Base-by-base conservation (phyloP, 30 jellyfish, hydroid and myxozoan species). In the Hydractinia echinata region DNA sequence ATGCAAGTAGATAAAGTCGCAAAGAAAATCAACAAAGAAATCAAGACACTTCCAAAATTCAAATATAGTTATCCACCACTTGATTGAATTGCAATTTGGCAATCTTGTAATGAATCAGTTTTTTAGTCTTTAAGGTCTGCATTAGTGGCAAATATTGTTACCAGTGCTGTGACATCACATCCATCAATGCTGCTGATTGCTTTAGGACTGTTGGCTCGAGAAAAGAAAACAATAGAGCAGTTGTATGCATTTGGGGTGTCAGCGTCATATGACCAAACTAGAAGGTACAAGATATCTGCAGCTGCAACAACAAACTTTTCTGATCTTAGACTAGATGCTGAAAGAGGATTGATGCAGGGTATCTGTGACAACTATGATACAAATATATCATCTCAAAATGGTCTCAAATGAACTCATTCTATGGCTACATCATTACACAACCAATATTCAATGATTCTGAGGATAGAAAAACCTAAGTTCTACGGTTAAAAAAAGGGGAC, bases 321-420 rank as follows among this genome's bases (percentile, higher is more conserved):
- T 44, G 10, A 67, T 67, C 14, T 10, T 8, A 10, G 44, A 9
- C 48, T 58, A 13, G 77, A 67, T 67, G 19, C 44, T 20, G 48
- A 58, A 15, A 16, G 61, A 9, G 66, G 86, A 7, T 64, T 79
- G 6, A 44, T 79, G 15, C 87, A 79, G 53, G 84, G 61, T 5
- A 13, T 61, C 44, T 61, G 72, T 7, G 72, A 79, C 67, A 79
- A 79, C 39, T 79, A 55, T 64, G 84, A 79, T 39, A 84, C 87
- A 58, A 21, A 61, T 21, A 16, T 79, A 5, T 79, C 87, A 8
- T n/a, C 86, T 8, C 87, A 79, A 69, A 79, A 79, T 58, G 87
- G 84, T 8, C 7, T 58, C n/a, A 21, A 8, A 10, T 8, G 14
- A 49, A 81, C 86, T 5, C 88, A 81, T 68, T 72, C 87, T 13